Evolutionary conservation across 2,888 invertebrate genomes (phyloP), one percentile per base, ranked within the genome.

Genomic region (Pasiphila rectangulata): DNA sequence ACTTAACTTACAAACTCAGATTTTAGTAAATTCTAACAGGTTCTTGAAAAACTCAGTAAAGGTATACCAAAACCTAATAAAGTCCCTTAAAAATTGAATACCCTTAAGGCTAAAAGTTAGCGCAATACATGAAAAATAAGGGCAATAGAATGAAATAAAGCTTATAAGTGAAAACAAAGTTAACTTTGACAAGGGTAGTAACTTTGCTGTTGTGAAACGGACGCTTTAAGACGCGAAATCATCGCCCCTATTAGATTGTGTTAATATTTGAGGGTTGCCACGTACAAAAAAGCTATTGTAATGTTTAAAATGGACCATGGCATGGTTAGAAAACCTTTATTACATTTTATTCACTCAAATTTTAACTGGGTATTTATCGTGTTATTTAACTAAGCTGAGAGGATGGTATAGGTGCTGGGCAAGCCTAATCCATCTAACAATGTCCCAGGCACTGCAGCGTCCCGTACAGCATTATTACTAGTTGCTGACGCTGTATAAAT

Each of bases 221-320:
- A 65, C 69, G 73, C 69, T 77, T 73, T 72, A 69, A 76, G 79
- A 72, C 73, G 74, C 75, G 79, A 82, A 80, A 83, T 86, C 83
- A 83, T 83, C 80, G 73, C 74, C 62, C 60, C 69, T 62, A 79
- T 83, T 80, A 80, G 67, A 62, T 60, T 43, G 63, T 57, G 56
- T 59, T 65, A 59, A 59, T 54, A 49, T 41, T 42, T 38, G 47
- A 81, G 79, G 83, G 82, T 23, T 81, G 72, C n/a, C 67, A 46
- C 20, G 10, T 23, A 30, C 43, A 43, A 13, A 2, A 2, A n/a
- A 7, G 7, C 7, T 7, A 21, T 4, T 2, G 4, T 5, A 21
- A 21, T 21, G 21, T 6, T 6, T 4, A 6, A 4, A 21, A 21
- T 1, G 3, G 2, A 6, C 6, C 21, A 4, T 2, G 4, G 2